phyloP scores from a whole-genome alignment of 2,797 vertebrate species.

The Glossophaga mutica region DNA sequence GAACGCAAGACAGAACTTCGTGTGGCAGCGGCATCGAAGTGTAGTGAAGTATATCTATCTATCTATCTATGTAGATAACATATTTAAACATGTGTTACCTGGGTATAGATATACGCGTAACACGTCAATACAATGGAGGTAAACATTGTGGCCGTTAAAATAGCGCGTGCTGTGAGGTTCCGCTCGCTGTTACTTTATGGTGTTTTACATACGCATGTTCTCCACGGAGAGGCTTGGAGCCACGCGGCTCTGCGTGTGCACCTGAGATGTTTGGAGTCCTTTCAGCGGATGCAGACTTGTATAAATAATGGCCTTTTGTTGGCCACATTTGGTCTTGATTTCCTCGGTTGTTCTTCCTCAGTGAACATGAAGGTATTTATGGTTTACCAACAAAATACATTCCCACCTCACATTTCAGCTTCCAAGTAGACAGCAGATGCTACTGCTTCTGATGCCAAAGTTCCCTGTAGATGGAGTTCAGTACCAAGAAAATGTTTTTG shows the following conservation, averaged over 20 bases:
- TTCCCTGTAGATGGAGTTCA: conserved; percentile 44
- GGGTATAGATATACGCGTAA: not conserved
- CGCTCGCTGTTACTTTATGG: no score
- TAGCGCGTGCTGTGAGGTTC: not conserved
- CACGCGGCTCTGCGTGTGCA: not conserved
- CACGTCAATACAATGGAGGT: not conserved
- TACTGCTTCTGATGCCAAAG: not conserved
- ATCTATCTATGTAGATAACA: not conserved
- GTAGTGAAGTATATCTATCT: not conserved
- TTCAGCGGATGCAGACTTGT: not conserved
- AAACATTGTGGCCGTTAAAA: not conserved
- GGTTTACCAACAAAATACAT: conserved; percentile 23
- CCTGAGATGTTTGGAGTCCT: not conserved
- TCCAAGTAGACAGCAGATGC: conserved; percentile 39
- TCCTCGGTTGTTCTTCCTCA: conserved; percentile 19
- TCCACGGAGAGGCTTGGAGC: not conserved
- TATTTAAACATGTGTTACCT: not conserved
- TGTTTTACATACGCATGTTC: not conserved
- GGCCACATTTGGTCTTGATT: not conserved
- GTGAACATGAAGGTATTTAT: conserved; percentile 25
- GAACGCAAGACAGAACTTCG: not conserved
- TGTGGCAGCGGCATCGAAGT: not conserved
- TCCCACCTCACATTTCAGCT: not conserved
- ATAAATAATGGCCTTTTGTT: conserved; percentile 6
- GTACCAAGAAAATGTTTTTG: conserved; percentile 44